Percentiles rank a stretch among this genome's conserved stretches.
Evolutionary conservation across 2,113 vertebrate species (phyloP).

Genomic region (Colinus virginianus): DNA sequence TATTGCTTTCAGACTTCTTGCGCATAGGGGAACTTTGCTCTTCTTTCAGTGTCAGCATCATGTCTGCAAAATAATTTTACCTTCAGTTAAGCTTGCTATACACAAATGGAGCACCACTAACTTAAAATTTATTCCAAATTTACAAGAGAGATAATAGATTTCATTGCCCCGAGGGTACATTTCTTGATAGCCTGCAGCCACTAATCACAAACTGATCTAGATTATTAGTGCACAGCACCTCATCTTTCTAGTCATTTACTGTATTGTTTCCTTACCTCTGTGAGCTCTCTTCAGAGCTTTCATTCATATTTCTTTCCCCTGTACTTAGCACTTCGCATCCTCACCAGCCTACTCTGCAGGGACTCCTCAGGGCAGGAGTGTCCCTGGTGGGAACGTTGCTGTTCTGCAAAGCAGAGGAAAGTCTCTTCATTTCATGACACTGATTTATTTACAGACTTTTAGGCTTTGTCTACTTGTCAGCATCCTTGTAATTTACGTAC

Average conservation of each 20-base stretch:
- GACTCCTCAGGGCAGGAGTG: not conserved
- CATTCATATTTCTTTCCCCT: not conserved
- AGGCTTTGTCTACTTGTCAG: not conserved
- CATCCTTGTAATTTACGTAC: not conserved
- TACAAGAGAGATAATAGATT: not conserved
- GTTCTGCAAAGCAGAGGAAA: not conserved
- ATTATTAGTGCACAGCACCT: not conserved
- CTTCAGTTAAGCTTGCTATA: constrained; percentile 26
- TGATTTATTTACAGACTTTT: not conserved
- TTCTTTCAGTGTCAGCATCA: constrained; percentile 55
- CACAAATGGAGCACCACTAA: not conserved
- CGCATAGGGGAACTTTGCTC: constrained; percentile 28
- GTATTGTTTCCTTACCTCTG: not conserved
- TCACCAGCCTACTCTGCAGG: not conserved
- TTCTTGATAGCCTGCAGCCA: not conserved
- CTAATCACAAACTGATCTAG: not conserved
- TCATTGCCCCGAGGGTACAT: not conserved
- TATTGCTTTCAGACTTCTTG: not conserved
- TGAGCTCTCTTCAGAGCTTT: not conserved
- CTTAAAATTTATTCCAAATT: constrained; percentile 8
- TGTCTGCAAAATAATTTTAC: constrained; percentile 21
- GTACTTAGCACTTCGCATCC: not conserved
- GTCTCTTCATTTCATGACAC: not conserved
- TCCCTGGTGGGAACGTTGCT: not conserved
- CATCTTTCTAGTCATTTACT: not conserved